A percentile compares a stretch with the other conserved stretches of the same genome.
Evolutionary conservation across 2,797 vertebrate genomes (phyloP).

Genomic region (Coluber constrictor): DNA sequence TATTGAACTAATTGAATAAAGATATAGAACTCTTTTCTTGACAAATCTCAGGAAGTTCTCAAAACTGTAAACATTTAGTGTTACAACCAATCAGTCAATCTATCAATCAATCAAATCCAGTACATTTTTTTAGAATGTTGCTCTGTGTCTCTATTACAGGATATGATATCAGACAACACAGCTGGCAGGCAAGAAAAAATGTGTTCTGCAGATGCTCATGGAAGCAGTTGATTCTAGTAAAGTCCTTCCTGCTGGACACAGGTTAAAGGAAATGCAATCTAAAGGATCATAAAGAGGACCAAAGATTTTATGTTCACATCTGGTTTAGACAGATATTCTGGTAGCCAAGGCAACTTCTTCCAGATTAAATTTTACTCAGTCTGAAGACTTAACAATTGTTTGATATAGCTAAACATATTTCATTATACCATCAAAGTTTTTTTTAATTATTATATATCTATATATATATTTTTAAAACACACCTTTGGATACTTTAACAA

Average conservation of each 20-base stretch:
- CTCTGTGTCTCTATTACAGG: not conserved
- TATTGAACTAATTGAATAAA: not conserved
- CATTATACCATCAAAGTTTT: not conserved
- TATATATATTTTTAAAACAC: too few species aligned
- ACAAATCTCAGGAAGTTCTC: not conserved
- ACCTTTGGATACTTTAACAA: slow-evolving; percentile 15
- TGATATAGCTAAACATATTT: not conserved
- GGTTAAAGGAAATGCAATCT: not conserved
- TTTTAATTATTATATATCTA: not conserved
- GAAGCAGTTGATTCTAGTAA: not conserved
- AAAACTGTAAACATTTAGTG: not conserved
- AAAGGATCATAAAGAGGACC: not conserved
- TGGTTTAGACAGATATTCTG: not conserved
- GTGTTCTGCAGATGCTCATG: not conserved
- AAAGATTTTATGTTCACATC: not conserved
- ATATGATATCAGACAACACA: not conserved
- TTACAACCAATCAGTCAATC: not conserved
- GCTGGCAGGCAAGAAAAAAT: not conserved
- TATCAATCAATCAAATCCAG: not conserved
- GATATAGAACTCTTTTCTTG: not conserved
- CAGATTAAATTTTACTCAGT: not conserved
- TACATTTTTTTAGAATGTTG: not conserved
- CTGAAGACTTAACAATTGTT: not conserved
- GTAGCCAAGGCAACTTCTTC: not conserved
- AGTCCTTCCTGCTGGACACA: not conserved